Base-by-base conservation (phyloP, 2,797 vertebrate species). In the Spea hammondii region DNA sequence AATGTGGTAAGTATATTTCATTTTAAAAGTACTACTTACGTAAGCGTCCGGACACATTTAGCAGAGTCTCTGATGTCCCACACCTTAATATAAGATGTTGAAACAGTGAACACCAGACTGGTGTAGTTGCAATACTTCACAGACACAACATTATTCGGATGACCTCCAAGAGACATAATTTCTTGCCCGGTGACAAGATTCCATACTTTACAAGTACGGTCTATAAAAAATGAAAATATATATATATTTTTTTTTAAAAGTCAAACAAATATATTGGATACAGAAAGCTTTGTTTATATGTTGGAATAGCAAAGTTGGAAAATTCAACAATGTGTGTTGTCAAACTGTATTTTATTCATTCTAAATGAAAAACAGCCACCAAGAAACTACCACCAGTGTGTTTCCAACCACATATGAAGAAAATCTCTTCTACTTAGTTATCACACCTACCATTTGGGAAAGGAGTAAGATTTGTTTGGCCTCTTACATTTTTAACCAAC, bases 141-240 rank as follows among this genome's bases (percentile, higher is more conserved):
- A 54, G 97, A 98, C 73, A 95, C 93, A 0, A 99, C 96, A 0
- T 96, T 98, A 90, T 96, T 97, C 77, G 95, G 96, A 84, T 99
- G 97, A 81, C 95, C 93, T 1, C 94, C 94, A 8, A 99, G 88
- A 73, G 97, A 98, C 97, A 99, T 99, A 81, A 99, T 99, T 90
- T 99, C 97, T 86, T 99, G 97, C 76, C 97, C 97, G 0, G 97
- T 99, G 83, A 99, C 97, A 80, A 99, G 89, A 88, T 99, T 99
- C 97, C 97, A 99, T 13, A 99, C 96, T 91, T 99, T 99, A 88
- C 97, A 99, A 4, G 95, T 97, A 9, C 97, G 95, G 84, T 99
- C 97, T 99, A 87, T 82, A 78, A 83, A 86, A 84, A 13, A 72
- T 17, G 48, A 8, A 45, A 51, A 79, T 9, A 60, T 44, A 84